These are phyloP conservation scores for Molorchus minor DNA, from an alignment of 2,888 invertebrate species.

Conservation along the genomic window DNA sequence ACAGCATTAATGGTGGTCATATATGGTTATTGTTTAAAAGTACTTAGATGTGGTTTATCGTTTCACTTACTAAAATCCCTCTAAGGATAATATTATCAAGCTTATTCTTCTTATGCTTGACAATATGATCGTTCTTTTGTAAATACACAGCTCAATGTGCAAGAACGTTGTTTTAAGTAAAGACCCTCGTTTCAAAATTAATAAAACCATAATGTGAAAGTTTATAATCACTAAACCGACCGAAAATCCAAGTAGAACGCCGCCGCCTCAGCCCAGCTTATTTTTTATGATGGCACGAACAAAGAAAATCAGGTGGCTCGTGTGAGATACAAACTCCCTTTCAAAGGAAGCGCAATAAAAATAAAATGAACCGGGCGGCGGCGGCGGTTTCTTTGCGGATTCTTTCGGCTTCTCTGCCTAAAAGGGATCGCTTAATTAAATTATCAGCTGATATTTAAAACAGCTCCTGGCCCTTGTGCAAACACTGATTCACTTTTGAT, in stretches of 20 bases:
- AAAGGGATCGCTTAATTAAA: constrained; percentile 63
- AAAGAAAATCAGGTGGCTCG: constrained; percentile 53
- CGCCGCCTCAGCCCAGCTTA: constrained; percentile 27
- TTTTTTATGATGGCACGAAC: constrained; percentile 36
- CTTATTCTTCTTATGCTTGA: no score
- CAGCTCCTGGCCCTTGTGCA: constrained; percentile 48
- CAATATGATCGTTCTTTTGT: no score
- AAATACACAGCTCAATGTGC: constrained; percentile 1
- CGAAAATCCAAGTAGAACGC: constrained; percentile 48
- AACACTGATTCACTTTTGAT: constrained; percentile 33
- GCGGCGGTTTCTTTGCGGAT: constrained; percentile 45
- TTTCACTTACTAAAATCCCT: no score
- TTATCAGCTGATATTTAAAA: constrained; percentile 64
- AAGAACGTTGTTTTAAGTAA: not conserved
- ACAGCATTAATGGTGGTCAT: no score
- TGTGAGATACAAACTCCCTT: constrained; percentile 49
- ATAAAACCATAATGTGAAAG: constrained; percentile 49
- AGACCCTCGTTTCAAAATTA: constrained; percentile 43
- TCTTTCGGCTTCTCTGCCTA: constrained; percentile 56
- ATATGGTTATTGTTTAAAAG: no score
- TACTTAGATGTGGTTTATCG: no score
- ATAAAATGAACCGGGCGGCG: constrained; percentile 49
- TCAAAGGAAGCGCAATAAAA: constrained; percentile 55
- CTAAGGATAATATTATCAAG: no score
- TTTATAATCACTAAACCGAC: constrained; percentile 51